phyloP scores from a whole-genome alignment of 1,140 invertebrate species.

The Galleria mellonella region DNA sequence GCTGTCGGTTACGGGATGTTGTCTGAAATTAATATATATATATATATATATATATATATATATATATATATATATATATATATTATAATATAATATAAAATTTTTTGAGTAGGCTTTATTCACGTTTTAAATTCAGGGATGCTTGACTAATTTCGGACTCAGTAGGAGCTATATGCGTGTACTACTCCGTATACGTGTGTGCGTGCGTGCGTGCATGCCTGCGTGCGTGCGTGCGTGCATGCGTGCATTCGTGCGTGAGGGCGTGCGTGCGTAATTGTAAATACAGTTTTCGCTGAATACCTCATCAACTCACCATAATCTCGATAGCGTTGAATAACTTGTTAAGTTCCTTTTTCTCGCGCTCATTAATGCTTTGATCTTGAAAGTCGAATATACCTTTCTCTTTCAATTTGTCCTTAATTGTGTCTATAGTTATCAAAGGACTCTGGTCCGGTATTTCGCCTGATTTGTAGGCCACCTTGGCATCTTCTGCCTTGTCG shows the following conservation, averaged over 20 bases:
- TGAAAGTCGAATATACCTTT: conserved; percentile 40
- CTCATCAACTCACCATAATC: conserved; percentile 39
- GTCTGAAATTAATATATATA: conserved; percentile 22
- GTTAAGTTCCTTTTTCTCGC: conserved; percentile 44
- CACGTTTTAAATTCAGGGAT: too few relatives aligned
- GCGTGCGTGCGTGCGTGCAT: too few relatives aligned
- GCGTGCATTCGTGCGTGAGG: too few relatives aligned
- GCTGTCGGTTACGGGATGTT: conserved; percentile 44
- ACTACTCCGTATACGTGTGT: too few relatives aligned
- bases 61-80: too few relatives aligned
- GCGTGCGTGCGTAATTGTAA: too few relatives aligned
- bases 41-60: too few relatives aligned
- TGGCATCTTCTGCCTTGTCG: conserved; percentile 23
- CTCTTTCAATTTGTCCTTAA: conserved; percentile 47
- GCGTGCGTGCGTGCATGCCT: too few relatives aligned
- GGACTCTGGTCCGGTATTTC: conserved; percentile 26
- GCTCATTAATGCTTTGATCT: conserved; percentile 21
- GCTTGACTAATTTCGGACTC: too few relatives aligned
- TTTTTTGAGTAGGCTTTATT: too few relatives aligned
- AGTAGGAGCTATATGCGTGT: too few relatives aligned
- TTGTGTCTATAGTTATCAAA: conserved; percentile 35
- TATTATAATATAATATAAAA: too few relatives aligned
- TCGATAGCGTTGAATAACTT: conserved; percentile 53
- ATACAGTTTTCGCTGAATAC: background rate
- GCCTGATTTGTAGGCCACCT: conserved; percentile 51